Percentiles rank a stretch among this genome's conserved stretches.
Conservation (phyloP, 2,113 vertebrate species). For the Trochalopteron elliotii region DNA sequence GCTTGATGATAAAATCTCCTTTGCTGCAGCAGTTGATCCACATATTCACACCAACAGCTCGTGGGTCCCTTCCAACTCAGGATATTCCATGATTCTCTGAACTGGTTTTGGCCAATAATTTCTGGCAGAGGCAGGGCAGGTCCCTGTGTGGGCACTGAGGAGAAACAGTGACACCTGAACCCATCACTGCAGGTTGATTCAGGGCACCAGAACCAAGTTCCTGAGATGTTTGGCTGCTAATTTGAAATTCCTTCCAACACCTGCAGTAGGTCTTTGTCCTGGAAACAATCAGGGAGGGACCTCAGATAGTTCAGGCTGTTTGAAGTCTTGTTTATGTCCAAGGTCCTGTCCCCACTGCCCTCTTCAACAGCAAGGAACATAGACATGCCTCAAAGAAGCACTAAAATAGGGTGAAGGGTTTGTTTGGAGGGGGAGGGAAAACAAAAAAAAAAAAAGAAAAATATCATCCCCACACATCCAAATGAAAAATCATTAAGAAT, state of each 20-base stretch:
- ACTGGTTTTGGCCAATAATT: background rate
- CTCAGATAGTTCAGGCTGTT: background rate
- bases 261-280: background rate
- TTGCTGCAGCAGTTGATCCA: background rate
- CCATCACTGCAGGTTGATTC: background rate
- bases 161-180: background rate
- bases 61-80: background rate
- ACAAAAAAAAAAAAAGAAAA: fast-evolving
- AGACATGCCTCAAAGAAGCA: background rate
- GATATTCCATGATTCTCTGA: background rate
- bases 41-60: background rate
- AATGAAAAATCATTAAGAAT: background rate
- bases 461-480: fast-evolving
- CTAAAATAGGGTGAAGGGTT: background rate
- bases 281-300: background rate
- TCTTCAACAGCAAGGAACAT: background rate
- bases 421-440: no score
- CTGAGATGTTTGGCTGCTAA: background rate
- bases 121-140: background rate
- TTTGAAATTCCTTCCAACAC: background rate
- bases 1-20: background rate
- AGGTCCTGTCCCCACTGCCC: background rate
- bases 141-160: background rate
- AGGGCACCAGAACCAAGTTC: background rate
- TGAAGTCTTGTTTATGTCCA: background rate